phyloP scores from a whole-genome alignment of 2,113 vertebrate species.

The Tyto alba region DNA sequence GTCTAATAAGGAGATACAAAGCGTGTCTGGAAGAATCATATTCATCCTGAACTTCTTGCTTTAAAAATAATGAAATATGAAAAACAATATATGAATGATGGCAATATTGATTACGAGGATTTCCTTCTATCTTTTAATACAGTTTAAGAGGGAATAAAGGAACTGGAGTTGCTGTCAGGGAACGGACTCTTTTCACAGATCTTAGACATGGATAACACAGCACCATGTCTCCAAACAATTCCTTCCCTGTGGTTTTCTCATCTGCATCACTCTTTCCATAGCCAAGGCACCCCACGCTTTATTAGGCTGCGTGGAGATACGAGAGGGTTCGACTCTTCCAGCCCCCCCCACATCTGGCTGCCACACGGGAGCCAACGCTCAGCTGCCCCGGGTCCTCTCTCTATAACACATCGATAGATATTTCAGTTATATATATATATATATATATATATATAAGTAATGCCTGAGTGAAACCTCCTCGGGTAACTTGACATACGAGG shows the following conservation, averaged over 20 bases:
- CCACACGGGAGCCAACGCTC: neutral
- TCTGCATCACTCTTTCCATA: neutral
- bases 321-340: neutral
- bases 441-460: fast-evolving
- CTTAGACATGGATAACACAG: neutral
- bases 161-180: neutral
- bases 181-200: neutral
- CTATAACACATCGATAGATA: too few species aligned
- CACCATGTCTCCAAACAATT: neutral
- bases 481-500: fast-evolving
- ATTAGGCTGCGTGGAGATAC: neutral
- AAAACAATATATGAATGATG: neutral
- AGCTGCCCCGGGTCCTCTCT: neutral
- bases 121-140: neutral
- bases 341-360: neutral
- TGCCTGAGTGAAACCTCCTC: neutral
- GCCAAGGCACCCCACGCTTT: neutral
- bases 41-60: neutral
- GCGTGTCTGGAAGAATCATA: neutral
- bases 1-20: neutral
- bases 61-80: fast-evolving
- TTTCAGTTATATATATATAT: too few species aligned
- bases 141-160: neutral
- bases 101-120: neutral
- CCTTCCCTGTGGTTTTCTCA: neutral